phyloP scores from a whole-genome alignment of 2,888 invertebrate species.

The Diaphora mendica region DNA sequence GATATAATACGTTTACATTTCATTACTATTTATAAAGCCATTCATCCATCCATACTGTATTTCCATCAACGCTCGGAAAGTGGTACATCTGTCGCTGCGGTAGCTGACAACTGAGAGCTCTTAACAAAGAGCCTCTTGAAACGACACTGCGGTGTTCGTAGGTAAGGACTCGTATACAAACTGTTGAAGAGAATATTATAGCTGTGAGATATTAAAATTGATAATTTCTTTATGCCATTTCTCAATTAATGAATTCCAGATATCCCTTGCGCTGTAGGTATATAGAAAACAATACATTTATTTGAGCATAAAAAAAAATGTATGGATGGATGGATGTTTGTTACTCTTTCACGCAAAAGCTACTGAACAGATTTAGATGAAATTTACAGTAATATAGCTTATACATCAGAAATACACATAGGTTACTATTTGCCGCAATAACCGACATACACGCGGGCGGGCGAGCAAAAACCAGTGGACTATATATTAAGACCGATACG shows the following conservation, averaged over 20 bases:
- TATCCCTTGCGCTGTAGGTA: too few relatives aligned
- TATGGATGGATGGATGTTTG: too few relatives aligned
- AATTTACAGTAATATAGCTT: too few relatives aligned
- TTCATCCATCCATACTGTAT: neutral
- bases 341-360: too few relatives aligned
- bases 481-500: too few relatives aligned
- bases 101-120: neutral
- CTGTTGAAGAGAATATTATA: neutral
- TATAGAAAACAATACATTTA: too few relatives aligned
- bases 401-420: too few relatives aligned
- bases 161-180: neutral
- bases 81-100: constrained; percentile 6
- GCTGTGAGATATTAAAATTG: neutral
- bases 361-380: too few relatives aligned
- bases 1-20: neutral
- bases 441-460: too few relatives aligned
- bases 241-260: neutral
- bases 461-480: too few relatives aligned
- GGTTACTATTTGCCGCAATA: too few relatives aligned
- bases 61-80: neutral
- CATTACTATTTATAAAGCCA: neutral
- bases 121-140: constrained; percentile 14
- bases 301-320: too few relatives aligned
- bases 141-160: constrained; percentile 1
- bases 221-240: neutral